Evolutionary conservation across 2,797 vertebrate genomes (phyloP), one percentile per base, ranked within the genome.

Genomic region (Moxostoma hubbsi): DNA sequence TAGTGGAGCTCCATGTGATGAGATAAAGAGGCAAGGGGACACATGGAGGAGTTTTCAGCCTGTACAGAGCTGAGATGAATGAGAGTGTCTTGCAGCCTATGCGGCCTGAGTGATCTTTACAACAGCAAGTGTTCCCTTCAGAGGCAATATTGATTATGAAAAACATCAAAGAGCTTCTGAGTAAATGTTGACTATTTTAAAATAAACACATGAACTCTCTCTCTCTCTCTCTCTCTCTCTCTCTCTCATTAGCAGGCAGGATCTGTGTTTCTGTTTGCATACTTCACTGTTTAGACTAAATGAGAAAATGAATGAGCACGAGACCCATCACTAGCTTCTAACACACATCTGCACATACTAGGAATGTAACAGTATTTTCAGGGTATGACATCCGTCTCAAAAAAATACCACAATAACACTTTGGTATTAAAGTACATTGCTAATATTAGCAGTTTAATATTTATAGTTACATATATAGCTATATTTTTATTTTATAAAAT

Each of bases 221-320:
- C 18, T 24, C 18, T 24, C 18, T 24, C 18, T 24, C 18, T 24
- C 18, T 24, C 18, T 24, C 61, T 45, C 73, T 63, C 61, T 64
- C 10, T 5, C 24, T 1, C 59, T 75, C 73, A 75, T 75, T 75
- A 65, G 62, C 73, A 75, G 51, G 73, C 61, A 46, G 61, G 24
- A 55, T 24, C 61, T 1, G 47, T 46, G 13, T 51, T 73, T 7
- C 57, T 73, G 16, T 51, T 73, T 62, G 61, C 73, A 75, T 50
- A 75, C 51, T 65, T 64, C 24, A 24, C 61, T 45, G 61, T 75
- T 75, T 45, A 75, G 73, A 58, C 51, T 64, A 75, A 75, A 75
- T 75, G 73, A 64, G 61, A 75, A 65, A 75, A 65, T 65, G 55
- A 75, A 65, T 65, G 62, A 75, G 73, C 73, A 65, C 50, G 3